phyloP scores from a whole-genome alignment of 2,113 vertebrate genomes.

The Alethe diademata region DNA sequence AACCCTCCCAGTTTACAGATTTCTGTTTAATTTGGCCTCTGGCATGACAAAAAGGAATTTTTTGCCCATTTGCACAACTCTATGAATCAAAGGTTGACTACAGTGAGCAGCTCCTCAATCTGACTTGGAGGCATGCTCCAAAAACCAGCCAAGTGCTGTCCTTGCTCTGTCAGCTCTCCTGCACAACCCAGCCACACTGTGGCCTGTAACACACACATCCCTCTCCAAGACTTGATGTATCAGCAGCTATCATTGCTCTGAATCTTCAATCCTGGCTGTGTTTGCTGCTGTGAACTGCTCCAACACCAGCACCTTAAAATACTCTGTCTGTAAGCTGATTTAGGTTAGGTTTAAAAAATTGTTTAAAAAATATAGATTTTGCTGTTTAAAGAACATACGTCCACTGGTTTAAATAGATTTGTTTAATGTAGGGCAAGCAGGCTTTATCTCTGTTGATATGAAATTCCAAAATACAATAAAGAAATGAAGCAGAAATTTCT shows the following conservation, averaged over 20 bases:
- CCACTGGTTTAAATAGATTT: not conserved
- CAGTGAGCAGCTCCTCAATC: constrained; percentile 70
- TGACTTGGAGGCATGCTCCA: constrained; percentile 69
- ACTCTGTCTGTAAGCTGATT: not conserved
- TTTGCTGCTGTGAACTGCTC: not conserved
- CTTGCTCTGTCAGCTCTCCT: constrained; percentile 26
- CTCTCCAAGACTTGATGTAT: not conserved
- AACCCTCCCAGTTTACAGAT: constrained; percentile 44
- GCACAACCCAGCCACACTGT: not conserved
- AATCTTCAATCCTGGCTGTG: not conserved
- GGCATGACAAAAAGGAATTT: constrained; percentile 76
- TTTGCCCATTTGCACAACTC: constrained; percentile 76
- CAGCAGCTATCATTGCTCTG: not conserved
- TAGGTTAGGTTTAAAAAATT: not conserved
- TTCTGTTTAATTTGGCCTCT: constrained; percentile 72
- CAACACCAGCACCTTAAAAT: not conserved
- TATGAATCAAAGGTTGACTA: constrained; percentile 81
- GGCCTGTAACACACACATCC: not conserved
- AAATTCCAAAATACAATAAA: constrained; percentile 3
- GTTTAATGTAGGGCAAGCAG: constrained; percentile 19
- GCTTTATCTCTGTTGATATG: not conserved
- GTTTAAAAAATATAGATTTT: not conserved
- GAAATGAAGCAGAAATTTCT: constrained; percentile 35
- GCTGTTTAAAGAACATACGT: not conserved
- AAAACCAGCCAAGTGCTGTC: constrained; percentile 3